These are phyloP conservation scores for Cygnus buccinator DNA, from an alignment of 2,113 vertebrate species.

Conservation along the genomic window DNA sequence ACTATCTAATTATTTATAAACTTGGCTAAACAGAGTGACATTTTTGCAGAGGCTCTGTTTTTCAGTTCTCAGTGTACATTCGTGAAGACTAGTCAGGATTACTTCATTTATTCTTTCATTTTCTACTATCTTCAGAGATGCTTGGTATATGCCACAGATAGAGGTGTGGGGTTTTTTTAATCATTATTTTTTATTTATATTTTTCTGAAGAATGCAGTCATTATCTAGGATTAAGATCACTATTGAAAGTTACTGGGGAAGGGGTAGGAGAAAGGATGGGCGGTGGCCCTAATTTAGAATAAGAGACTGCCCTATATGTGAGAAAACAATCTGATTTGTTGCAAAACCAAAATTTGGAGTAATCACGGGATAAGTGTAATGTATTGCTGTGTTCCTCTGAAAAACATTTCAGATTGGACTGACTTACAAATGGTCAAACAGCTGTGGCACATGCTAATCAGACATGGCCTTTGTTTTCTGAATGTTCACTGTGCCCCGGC, in stretches of 20 bases:
- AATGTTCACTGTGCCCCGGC: not conserved
- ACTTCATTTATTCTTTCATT: not conserved
- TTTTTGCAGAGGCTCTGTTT: not conserved
- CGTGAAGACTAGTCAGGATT: not conserved
- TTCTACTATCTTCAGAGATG: not conserved
- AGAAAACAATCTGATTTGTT: not conserved
- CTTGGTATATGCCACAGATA: not conserved
- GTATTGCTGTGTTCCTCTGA: not conserved
- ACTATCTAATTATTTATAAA: not conserved
- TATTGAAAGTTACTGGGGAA: not conserved
- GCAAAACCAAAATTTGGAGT: not conserved
- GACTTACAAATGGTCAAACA: not conserved
- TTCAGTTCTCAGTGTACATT: not conserved
- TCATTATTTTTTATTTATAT: not conserved
- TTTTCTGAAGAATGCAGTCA: not conserved
- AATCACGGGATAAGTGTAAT: not conserved
- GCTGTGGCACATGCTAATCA: not conserved
- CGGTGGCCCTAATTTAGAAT: not conserved
- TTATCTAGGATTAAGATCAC: not conserved
- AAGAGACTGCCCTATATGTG: not conserved
- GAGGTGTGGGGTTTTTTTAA: not conserved
- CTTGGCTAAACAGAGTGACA: not conserved
- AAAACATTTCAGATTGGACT: not conserved
- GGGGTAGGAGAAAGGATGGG: not conserved
- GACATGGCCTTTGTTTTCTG: not conserved